These are phyloP conservation scores for Drosophila hawaiiensis DNA, from an alignment of 2,888 invertebrate species.

Conservation along the genomic window DNA sequence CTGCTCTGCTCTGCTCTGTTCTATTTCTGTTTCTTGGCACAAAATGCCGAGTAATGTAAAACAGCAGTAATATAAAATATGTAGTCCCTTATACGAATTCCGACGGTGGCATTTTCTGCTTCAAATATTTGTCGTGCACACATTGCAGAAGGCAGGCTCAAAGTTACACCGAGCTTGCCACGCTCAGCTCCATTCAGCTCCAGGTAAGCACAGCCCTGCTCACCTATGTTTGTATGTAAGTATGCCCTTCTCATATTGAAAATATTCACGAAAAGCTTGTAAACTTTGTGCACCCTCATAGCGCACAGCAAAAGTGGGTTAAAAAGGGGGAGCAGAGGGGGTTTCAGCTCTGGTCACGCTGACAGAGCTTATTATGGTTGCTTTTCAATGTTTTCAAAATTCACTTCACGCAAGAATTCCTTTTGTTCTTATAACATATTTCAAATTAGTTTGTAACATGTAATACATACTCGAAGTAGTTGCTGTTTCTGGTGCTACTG, in stretches of 20 bases:
- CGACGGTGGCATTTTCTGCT: slow-evolving; percentile 67
- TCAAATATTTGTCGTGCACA: slow-evolving; percentile 71
- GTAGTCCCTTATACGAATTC: slow-evolving; percentile 68
- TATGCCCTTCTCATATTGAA: slow-evolving; percentile 48
- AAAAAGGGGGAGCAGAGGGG: neutral
- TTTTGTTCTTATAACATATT: slow-evolving; percentile 68
- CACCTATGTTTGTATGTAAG: slow-evolving; percentile 26
- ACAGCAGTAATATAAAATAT: slow-evolving; percentile 70
- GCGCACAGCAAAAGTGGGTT: slow-evolving; percentile 1
- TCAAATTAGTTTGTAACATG: slow-evolving; percentile 61
- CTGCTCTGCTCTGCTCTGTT: slow-evolving; percentile 24
- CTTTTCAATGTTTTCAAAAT: slow-evolving; percentile 61
- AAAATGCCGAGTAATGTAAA: slow-evolving; percentile 70
- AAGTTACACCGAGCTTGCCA: slow-evolving; percentile 43
- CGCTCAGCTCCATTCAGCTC: slow-evolving; percentile 10
- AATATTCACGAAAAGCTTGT: slow-evolving; percentile 63
- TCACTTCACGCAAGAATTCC: slow-evolving; percentile 72
- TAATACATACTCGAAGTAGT: slow-evolving; percentile 19
- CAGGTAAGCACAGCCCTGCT: slow-evolving; percentile 41
- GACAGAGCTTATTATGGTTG: slow-evolving; percentile 68
- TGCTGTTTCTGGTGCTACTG: neutral
- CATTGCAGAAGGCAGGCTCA: slow-evolving; percentile 40
- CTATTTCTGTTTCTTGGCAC: slow-evolving; percentile 33
- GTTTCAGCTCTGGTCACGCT: slow-evolving; percentile 63
- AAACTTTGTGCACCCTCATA: slow-evolving; percentile 57